A percentile compares a stretch with the other conserved stretches of the same genome.
phyloP scores from a whole-genome alignment of 2,888 invertebrate genomes.

The Diadromus collaris region DNA sequence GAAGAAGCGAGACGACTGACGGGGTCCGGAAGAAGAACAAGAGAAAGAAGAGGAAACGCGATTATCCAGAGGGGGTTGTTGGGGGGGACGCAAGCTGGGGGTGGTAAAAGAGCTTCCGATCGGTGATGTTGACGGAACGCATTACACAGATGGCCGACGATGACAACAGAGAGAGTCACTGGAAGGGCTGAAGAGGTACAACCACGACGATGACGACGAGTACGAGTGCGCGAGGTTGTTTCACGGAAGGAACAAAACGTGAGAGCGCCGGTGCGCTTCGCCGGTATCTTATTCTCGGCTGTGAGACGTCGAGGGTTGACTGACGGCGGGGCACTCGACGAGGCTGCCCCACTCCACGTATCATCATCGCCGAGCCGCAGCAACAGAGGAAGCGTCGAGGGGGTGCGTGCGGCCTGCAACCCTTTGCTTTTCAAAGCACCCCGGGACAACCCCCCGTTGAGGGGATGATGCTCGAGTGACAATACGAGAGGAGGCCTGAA shows the following conservation, averaged over 20 bases:
- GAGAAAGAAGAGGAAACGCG: not conserved
- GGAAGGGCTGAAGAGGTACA: constrained; percentile 1
- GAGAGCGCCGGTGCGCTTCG: constrained; percentile 36
- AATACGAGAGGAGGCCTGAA: constrained; percentile 41
- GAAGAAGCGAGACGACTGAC: not conserved
- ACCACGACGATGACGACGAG: constrained; percentile 31
- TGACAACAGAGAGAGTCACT: constrained; percentile 39
- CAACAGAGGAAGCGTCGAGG: constrained; percentile 28
- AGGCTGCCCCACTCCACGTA: constrained; percentile 37
- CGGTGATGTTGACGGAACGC: constrained; percentile 72
- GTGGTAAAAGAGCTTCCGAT: constrained; percentile 54
- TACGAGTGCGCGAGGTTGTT: constrained; percentile 43
- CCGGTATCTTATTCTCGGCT: constrained; percentile 51
- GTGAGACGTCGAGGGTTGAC: constrained; percentile 71
- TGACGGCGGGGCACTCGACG: constrained; percentile 68
- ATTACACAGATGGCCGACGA: constrained; percentile 72
- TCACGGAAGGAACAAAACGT: constrained; percentile 52
- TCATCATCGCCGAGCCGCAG: constrained; percentile 35
- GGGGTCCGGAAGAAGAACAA: not conserved
- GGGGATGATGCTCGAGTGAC: constrained; percentile 51
- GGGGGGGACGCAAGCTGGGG: constrained; percentile 7
- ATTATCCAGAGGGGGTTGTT: constrained; percentile 7
- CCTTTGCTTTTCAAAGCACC: constrained; percentile 66
- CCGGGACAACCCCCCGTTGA: constrained; percentile 55
- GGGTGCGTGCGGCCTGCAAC: constrained; percentile 49